A percentile compares a stretch with the other conserved stretches of the same genome.
phyloP scores from a whole-genome alignment of 2,113 vertebrate genomes.

The Gasterosteus aculeatus region DNA sequence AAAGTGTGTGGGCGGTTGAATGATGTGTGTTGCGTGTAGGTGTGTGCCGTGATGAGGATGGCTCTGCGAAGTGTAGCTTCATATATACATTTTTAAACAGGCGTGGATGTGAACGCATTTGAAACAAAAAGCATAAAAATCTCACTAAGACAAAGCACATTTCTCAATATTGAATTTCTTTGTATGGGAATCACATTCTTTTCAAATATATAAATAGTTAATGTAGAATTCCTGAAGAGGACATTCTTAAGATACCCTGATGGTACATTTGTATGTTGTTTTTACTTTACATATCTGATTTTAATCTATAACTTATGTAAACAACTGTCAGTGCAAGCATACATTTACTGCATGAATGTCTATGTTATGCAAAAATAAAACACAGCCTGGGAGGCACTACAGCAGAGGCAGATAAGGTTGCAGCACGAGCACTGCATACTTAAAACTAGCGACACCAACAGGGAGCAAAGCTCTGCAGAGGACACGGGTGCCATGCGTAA shows the following conservation, averaged over 20 bases:
- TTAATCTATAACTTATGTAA: background rate
- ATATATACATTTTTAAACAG: background rate
- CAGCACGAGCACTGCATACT: background rate
- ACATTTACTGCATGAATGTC: background rate
- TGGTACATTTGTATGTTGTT: background rate
- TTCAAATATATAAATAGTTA: background rate
- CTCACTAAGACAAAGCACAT: background rate
- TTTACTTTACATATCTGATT: background rate
- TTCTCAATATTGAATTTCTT: background rate
- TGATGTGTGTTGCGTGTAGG: background rate
- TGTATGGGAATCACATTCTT: background rate
- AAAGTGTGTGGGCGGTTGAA: background rate
- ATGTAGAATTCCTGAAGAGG: background rate
- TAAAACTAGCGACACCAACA: constrained; percentile 17
- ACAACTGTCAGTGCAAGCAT: background rate
- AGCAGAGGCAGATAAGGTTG: constrained; percentile 10
- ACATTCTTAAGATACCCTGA: background rate
- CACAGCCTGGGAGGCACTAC: background rate
- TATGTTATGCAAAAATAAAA: background rate
- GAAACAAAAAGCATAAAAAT: background rate
- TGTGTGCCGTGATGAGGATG: constrained; percentile 10
- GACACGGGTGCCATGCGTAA: constrained; percentile 48
- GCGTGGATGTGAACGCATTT: background rate
- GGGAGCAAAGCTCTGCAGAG: constrained; percentile 42
- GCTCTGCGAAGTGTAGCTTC: background rate